Conservation (phyloP, 30 jellyfish, hydroid and myxozoan species). For the Aurelia sp. region DNA sequence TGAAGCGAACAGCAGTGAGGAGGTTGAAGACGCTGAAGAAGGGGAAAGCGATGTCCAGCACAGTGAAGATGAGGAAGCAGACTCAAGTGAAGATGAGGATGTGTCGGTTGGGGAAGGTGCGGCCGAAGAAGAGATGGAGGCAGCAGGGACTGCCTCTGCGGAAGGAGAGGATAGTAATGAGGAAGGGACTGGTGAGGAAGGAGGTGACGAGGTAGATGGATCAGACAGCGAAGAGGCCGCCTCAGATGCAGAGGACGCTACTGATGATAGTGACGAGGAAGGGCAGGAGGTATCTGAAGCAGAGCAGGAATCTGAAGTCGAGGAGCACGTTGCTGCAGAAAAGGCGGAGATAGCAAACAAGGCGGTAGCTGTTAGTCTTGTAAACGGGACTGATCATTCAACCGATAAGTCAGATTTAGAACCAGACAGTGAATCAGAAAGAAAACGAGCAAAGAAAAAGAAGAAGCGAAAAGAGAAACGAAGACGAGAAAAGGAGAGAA, state of each 20-base stretch:
- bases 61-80: constrained; percentile 10
- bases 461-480: constrained; percentile 13
- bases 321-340: neutral
- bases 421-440: constrained; percentile 33
- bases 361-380: neutral
- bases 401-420: constrained; percentile 24
- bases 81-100: neutral
- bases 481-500: constrained; percentile 29
- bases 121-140: constrained; percentile 27
- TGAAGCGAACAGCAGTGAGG: neutral
- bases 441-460: constrained; percentile 9
- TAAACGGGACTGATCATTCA: constrained; percentile 16
- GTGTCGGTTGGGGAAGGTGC: neutral
- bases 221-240: neutral
- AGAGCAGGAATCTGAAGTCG: constrained; percentile 9
- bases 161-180: constrained; percentile 27
- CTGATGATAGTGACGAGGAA: neutral
- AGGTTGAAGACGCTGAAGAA: neutral
- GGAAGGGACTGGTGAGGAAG: constrained; percentile 7
- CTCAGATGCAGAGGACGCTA: constrained; percentile 3
- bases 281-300: neutral
- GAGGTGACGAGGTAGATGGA: constrained; percentile 5
- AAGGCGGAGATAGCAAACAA: too few relatives aligned
- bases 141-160: constrained; percentile 8
- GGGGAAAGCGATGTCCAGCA: constrained; percentile 5